Evolutionary conservation across 1,140 invertebrate genomes (phyloP).

Genomic region (Drosophila athabasca): DNA sequence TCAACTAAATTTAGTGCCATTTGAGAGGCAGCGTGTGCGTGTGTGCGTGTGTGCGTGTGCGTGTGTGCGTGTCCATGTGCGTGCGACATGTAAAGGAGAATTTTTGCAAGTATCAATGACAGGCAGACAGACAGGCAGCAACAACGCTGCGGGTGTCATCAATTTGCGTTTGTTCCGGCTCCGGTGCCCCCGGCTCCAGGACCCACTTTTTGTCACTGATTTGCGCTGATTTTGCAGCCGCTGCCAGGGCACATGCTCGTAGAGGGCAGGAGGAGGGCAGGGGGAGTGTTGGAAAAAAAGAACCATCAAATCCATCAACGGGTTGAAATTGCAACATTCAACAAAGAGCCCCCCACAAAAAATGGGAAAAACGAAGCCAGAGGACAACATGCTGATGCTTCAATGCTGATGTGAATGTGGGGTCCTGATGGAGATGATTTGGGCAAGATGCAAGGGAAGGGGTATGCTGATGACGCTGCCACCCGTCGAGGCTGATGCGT

Average conservation of each 20-base stretch:
- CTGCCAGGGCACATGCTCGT: slow-evolving; percentile 33
- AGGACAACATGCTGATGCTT: slow-evolving; percentile 70
- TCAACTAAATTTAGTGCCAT: slow-evolving; percentile 79
- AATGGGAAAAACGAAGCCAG: slow-evolving; percentile 23
- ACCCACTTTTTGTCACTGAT: slow-evolving; percentile 43
- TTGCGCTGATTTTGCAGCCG: slow-evolving; percentile 69
- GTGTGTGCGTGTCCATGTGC: too few relatives aligned
- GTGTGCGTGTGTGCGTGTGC: too few relatives aligned
- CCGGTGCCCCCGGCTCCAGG: not conserved
- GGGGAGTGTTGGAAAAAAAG: slow-evolving; percentile 42
- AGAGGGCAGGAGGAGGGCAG: not conserved
- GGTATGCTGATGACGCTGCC: slow-evolving; percentile 61
- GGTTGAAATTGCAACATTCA: slow-evolving; percentile 80
- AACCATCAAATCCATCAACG: slow-evolving; percentile 77
- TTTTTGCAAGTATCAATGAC: slow-evolving; percentile 72
- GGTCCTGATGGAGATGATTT: slow-evolving; percentile 45
- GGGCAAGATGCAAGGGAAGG: not conserved
- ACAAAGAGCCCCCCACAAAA: slow-evolving; percentile 27
- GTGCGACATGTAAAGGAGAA: slow-evolving; percentile 60
- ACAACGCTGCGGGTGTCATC: slow-evolving; percentile 71
- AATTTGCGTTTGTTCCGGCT: slow-evolving; percentile 70
- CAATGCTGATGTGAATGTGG: slow-evolving; percentile 40
- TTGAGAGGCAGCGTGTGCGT: slow-evolving; percentile 55
- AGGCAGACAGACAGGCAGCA: slow-evolving; percentile 35
- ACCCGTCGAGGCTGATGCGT: slow-evolving; percentile 68